Evolutionary conservation across 1,140 invertebrate genomes (phyloP).

Genomic region (Heliconius himera): DNA sequence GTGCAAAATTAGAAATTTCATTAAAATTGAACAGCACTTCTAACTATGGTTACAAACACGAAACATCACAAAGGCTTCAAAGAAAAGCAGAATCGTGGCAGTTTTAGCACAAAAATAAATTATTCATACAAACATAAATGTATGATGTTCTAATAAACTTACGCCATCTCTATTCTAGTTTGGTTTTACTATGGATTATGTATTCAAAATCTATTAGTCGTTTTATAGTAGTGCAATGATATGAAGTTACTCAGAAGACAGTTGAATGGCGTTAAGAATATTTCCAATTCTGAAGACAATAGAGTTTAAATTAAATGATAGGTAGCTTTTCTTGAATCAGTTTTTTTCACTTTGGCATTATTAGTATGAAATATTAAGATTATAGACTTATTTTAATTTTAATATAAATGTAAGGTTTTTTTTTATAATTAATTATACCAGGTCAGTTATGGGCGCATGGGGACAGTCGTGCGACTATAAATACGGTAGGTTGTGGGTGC

Average conservation of each 20-base stretch:
- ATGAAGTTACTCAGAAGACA: conserved; percentile 21
- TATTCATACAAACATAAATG: conserved; percentile 20
- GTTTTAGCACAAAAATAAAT: conserved; percentile 27
- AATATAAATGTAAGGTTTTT: neutral
- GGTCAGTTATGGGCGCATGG: no score
- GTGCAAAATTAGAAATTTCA: conserved; percentile 11
- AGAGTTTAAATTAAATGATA: neutral
- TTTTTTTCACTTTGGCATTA: neutral
- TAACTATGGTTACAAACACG: neutral
- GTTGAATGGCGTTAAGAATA: neutral
- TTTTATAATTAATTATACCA: no score
- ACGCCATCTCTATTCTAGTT: conserved; percentile 13
- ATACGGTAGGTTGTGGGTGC: no score
- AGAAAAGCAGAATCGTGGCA: conserved; percentile 8
- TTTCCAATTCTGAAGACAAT: conserved; percentile 3
- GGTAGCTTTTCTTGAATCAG: neutral
- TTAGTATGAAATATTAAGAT: neutral
- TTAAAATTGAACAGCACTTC: conserved; percentile 1
- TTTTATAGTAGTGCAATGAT: conserved; percentile 26
- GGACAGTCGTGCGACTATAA: no score
- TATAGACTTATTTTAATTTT: neutral
- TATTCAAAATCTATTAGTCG: conserved; percentile 36
- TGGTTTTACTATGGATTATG: conserved; percentile 26
- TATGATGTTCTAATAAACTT: conserved; percentile 30
- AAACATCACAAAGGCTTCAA: conserved; percentile 9